These are phyloP conservation scores for Triplophysa siluroides DNA, from an alignment of 2,113 vertebrate species.

Conservation along the genomic window DNA sequence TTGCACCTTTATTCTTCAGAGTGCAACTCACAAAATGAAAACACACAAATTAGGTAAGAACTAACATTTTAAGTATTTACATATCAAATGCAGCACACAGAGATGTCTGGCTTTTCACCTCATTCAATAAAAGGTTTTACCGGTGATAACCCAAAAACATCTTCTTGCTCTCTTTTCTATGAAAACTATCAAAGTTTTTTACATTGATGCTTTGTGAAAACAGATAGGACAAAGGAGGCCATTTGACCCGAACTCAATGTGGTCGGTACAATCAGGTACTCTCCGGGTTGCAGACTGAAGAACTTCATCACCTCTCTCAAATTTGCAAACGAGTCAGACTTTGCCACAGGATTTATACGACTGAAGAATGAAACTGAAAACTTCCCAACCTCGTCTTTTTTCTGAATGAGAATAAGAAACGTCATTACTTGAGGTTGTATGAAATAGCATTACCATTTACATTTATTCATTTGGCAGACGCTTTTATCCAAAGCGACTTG, in stretches of 20 bases:
- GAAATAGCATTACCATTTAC: background rate
- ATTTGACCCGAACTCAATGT: constrained; percentile 36
- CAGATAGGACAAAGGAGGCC: constrained; percentile 46
- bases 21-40: no score
- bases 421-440: background rate
- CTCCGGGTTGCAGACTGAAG: constrained; percentile 47
- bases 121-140: no score
- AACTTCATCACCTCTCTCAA: constrained; percentile 49
- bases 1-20: no score
- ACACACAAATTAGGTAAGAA: no score
- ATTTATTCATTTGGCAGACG: no score
- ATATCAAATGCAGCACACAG: no score
- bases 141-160: background rate
- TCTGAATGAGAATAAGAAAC: constrained; percentile 18
- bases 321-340: constrained; percentile 14
- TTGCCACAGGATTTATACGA: background rate
- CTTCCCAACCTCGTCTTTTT: background rate
- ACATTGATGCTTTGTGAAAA: constrained; percentile 50
- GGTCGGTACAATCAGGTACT: constrained; percentile 56
- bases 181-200: background rate
- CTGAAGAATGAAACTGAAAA: constrained; percentile 40
- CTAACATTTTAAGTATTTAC: no score
- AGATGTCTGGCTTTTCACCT: no score
- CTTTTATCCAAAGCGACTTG: no score
- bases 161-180: constrained; percentile 21